Evolutionary conservation across 2,797 vertebrate genomes (phyloP), one percentile per base, ranked within the genome.

Genomic region (Lepilemur ruficaudatus): DNA sequence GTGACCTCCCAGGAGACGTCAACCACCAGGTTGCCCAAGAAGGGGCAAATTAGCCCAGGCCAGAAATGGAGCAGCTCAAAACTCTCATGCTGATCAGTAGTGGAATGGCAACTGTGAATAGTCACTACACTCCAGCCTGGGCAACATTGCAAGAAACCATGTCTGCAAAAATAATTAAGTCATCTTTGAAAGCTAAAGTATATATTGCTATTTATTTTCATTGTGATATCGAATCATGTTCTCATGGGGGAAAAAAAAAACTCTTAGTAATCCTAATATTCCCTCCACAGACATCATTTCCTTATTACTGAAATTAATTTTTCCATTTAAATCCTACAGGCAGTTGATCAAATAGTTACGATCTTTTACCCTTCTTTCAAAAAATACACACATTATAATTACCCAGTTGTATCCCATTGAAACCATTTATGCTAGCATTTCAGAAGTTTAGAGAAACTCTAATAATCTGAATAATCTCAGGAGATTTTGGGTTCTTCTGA

Each of bases 171-270:
- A 55, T 55, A 23, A 55, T 55, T 55, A 55, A 55, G 55, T 55
- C 15, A n/a, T 88, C 63, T 80, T 94, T 91, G 32, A 93, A 84
- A 46, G 75, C 6, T 38, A 5, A 81, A 18, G 32, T 93, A 22
- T 50, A 32, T 48, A 22, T 76, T 94, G 30, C 10, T 55, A 81
- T 70, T 75, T 76, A 72, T 7, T 92, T 89, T 57, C 50, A 73
- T 41, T 90, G 30, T 50, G 43, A 83, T 90, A 81, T 61, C 94
- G 67, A 92, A 94, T 86, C 4, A 59, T 72, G 11, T 91, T 89
- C 41, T 80, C 4, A 23, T 55, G 55, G 55, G 55, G 17, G 17
- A 46, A 46, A 46, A 46, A 46, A 38, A 38, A 55, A 8, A 55
- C 55, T 55, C 55, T 23, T 55, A 55, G 55, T 20, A 55, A 55